Evolutionary conservation across 2,888 invertebrate genomes (phyloP), one percentile per base, ranked within the genome.

Genomic region (Villa cingulata): DNA sequence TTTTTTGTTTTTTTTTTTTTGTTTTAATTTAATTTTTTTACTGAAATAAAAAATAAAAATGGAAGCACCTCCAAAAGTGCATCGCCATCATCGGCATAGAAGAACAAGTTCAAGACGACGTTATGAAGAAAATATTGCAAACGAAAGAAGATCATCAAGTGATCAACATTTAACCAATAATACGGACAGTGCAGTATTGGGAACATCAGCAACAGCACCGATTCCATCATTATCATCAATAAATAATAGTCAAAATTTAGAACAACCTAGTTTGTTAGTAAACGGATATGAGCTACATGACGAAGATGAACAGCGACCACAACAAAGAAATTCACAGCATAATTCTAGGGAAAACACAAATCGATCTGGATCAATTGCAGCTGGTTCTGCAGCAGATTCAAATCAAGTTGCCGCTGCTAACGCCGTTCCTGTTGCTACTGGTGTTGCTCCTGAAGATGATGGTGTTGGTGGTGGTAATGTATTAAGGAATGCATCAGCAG

Each of bases 51-150:
- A 17, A 34, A 15, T 18, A 45, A 53, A 49, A 42, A 68, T 68
- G 67, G 69, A 69, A 57, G 58, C 61, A 46, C 59, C 62, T 53
- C 65, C 68, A 55, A 69, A 68, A 61, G 66, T 69, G 55, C 69
- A 69, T 60, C 65, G 65, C 49, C 66, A 54, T 50, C 51, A 66
- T 57, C 65, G 65, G 51, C 64, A 64, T 53, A 63, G 67, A 47
- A 65, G 67, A 49, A 59, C 63, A 14, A 62, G 61, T 51, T 62
- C 64, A 23, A 61, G 66, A 39, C 62, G 65, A 52, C 61, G 63
- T 37, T 54, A 62, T 52, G 62, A 61, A 37, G 58, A 64, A 16
- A 54, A 53, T 53, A 12, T 32, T 12, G 2, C 29, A 32, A 32
- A 32, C 12, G 29, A 32, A 12, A 32, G 29, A 12, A 9, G 29